phyloP scores from a whole-genome alignment of 30 jellyfish, hydroid and myxozoan species.

The Hydractinia symbiolongicarpus region DNA sequence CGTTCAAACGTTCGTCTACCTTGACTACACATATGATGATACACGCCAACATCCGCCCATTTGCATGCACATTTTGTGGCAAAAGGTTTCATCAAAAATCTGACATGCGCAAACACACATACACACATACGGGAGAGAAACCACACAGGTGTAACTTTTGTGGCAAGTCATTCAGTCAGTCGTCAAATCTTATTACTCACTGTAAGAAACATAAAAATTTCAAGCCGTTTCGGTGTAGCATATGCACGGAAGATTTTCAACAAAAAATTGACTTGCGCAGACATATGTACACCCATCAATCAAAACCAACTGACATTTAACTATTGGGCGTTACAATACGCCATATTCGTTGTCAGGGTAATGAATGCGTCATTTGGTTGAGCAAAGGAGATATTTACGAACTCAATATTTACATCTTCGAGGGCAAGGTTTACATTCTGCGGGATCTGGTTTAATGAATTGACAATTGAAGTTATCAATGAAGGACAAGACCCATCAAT shows the following conservation, averaged over 20 bases:
- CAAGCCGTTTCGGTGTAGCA: constrained; percentile 87
- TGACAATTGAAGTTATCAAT: too few species aligned
- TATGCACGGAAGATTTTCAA: constrained; percentile 63
- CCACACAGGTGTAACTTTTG: constrained; percentile 89
- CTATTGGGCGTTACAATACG: too few species aligned
- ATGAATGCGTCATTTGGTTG: too few species aligned
- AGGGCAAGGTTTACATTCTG: too few species aligned
- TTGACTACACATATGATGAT: constrained; percentile 97
- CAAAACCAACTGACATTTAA: background rate
- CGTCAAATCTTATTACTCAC: constrained; percentile 93
- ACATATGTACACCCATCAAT: constrained; percentile 71
- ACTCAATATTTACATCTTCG: too few species aligned
- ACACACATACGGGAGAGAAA: constrained; percentile 95
- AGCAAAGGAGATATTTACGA: too few species aligned
- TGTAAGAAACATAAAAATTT: constrained; percentile 88
- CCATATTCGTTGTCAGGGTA: too few species aligned
- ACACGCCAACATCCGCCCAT: constrained; percentile 97
- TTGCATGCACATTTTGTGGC: constrained; percentile 95
- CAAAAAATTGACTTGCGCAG: constrained; percentile 90
- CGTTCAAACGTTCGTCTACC: constrained; percentile 94
- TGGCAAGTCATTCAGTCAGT: constrained; percentile 97
- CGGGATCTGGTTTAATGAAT: too few species aligned
- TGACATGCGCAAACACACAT: constrained; percentile 97
- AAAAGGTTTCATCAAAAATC: constrained; percentile 94
- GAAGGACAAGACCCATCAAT: too few species aligned